Percentiles rank a stretch among this genome's conserved stretches.
These are phyloP conservation scores for Python bivittatus DNA, from an alignment of 2,113 vertebrate genomes.

Conservation along the genomic window DNA sequence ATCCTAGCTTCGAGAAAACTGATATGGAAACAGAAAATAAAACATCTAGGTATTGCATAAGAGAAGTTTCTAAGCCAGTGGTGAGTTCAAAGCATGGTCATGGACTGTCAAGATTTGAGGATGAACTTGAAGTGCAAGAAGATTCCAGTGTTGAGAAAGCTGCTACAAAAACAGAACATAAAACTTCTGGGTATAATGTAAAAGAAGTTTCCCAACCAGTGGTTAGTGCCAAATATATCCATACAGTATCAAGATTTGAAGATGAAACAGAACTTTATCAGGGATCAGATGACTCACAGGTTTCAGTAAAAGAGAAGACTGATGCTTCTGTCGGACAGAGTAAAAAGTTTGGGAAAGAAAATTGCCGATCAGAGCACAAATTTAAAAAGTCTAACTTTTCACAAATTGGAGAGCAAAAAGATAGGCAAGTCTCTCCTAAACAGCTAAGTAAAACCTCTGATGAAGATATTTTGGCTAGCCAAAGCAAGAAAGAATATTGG, in stretches of 20 bases:
- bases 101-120: background rate
- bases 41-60: background rate
- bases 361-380: background rate
- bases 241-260: background rate
- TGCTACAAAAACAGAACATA: background rate
- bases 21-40: background rate
- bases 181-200: background rate
- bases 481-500: background rate
- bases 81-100: background rate
- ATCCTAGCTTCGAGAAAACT: background rate
- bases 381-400: background rate
- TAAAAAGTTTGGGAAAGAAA: background rate
- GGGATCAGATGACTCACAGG: background rate
- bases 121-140: background rate
- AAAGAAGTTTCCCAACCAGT: background rate
- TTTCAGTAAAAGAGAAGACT: background rate
- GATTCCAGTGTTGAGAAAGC: background rate
- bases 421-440: background rate
- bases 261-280: background rate
- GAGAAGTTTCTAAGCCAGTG: background rate
- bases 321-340: background rate
- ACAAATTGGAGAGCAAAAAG: background rate
- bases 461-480: background rate
- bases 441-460: background rate
- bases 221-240: background rate